Evolutionary conservation across 92 coral and sea anemone species (phyloP).

Genomic region (Porites evermanni): DNA sequence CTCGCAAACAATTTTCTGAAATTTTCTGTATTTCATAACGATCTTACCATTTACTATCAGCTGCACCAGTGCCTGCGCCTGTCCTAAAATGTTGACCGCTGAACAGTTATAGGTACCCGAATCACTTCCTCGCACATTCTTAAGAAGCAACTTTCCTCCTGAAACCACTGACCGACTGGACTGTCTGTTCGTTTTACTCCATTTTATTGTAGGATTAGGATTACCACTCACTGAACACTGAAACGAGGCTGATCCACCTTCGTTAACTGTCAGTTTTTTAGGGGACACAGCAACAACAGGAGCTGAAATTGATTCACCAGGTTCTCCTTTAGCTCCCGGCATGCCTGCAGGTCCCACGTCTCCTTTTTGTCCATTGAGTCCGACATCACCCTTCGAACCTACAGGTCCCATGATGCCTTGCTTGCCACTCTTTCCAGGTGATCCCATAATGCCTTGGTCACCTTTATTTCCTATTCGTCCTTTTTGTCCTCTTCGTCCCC

Average conservation of each 20-base stretch:
- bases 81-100: too few relatives aligned
- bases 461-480: too few relatives aligned
- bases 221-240: slow-evolving; percentile 41
- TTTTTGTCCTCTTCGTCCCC: too few relatives aligned
- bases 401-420: too few relatives aligned
- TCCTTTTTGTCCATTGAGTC: slow-evolving; percentile 4
- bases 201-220: slow-evolving; percentile 30
- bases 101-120: too few relatives aligned
- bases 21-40: too few relatives aligned
- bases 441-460: too few relatives aligned
- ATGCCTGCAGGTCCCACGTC: slow-evolving; percentile 22
- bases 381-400: neutral
- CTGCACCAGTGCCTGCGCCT: too few relatives aligned
- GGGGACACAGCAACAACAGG: slow-evolving; percentile 34
- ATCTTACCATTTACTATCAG: too few relatives aligned
- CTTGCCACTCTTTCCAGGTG: too few relatives aligned
- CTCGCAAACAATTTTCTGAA: fast-evolving
- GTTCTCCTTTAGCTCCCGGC: slow-evolving; percentile 34
- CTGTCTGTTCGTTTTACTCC: slow-evolving; percentile 10
- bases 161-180: neutral
- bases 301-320: slow-evolving; percentile 25
- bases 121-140: too few relatives aligned
- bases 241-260: slow-evolving; percentile 39
- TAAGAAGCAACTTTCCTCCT: neutral
- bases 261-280: slow-evolving; percentile 31